Percentiles rank a stretch among this genome's conserved stretches.
phyloP scores from a whole-genome alignment of 64 coral and sea anemone species.

The Montipora foliosa region DNA sequence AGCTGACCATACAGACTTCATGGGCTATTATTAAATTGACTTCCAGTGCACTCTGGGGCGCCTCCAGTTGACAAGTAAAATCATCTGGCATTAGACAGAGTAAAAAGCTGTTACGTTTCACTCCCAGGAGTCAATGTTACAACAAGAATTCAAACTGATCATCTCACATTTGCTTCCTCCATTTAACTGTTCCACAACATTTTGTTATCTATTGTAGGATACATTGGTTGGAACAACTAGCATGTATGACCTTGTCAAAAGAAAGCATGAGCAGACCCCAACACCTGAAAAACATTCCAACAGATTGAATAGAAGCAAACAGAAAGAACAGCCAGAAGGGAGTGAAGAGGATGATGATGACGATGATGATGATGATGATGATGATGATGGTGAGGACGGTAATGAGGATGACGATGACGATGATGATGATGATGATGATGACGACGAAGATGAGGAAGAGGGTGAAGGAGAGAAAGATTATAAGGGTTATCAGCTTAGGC shows the following conservation, averaged over 20 bases:
- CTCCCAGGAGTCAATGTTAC: too few relatives aligned
- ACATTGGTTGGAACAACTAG: constrained; percentile 17
- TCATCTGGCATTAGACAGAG: too few relatives aligned
- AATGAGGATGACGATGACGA: constrained; percentile 52
- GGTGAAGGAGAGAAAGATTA: constrained; percentile 65
- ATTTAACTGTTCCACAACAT: neutral
- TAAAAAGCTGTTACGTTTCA: too few relatives aligned
- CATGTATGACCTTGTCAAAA: constrained; percentile 90
- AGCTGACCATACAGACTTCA: too few relatives aligned
- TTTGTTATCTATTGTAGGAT: neutral
- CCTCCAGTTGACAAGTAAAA: too few relatives aligned
- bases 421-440: constrained; percentile 82
- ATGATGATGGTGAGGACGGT: constrained; percentile 32
- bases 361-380: constrained; percentile 56
- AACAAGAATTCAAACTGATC: too few relatives aligned
- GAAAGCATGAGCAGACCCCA: constrained; percentile 81
- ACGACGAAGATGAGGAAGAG: constrained; percentile 70
- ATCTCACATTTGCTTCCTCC: too few relatives aligned
- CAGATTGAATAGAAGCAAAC: neutral
- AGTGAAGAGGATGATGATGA: constrained; percentile 66
- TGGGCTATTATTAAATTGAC: too few relatives aligned
- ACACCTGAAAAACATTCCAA: constrained; percentile 67
- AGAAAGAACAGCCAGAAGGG: constrained; percentile 32
- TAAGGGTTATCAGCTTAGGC: constrained; percentile 84
- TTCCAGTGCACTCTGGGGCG: too few relatives aligned